A percentile compares a stretch with the other conserved stretches of the same genome.
Conservation (phyloP, 2,113 vertebrate genomes). For the Furnarius figulus region DNA sequence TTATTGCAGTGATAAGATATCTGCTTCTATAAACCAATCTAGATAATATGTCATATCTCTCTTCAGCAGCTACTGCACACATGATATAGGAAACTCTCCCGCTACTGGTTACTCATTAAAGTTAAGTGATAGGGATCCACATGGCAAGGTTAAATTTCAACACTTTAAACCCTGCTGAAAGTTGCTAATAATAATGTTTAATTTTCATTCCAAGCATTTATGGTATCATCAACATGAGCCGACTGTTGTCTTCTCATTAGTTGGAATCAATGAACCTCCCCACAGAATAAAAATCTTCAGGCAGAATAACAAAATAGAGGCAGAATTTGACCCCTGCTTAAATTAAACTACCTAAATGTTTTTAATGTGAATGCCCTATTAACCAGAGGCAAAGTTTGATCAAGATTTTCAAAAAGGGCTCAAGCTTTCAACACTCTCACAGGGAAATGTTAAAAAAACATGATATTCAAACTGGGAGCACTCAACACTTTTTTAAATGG, state of each 20-base stretch:
- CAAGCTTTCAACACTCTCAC: neutral
- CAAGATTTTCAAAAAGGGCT: slow-evolving; percentile 6
- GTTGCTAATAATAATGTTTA: slow-evolving; percentile 59
- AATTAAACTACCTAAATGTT: neutral
- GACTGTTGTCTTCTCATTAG: neutral
- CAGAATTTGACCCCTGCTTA: slow-evolving; percentile 6
- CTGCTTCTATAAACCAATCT: slow-evolving; percentile 17
- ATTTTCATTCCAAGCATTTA: slow-evolving; percentile 42
- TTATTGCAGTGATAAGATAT: slow-evolving; percentile 5
- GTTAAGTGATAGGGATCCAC: slow-evolving; percentile 68
- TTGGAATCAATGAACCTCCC: neutral
- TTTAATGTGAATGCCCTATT: slow-evolving; percentile 12
- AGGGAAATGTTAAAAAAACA: neutral
- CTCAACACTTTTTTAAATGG: neutral
- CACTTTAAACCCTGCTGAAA: slow-evolving; percentile 65
- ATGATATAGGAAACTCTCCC: slow-evolving; percentile 63
- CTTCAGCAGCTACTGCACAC: slow-evolving; percentile 51
- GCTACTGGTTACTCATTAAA: slow-evolving; percentile 66
- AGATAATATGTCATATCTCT: slow-evolving; percentile 67
- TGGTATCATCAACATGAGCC: neutral
- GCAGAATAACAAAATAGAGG: neutral
- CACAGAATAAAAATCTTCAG: neutral
- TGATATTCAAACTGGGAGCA: neutral
- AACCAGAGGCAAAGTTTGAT: slow-evolving; percentile 3
- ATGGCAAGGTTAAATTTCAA: slow-evolving; percentile 62